Evolutionary conservation across 2,797 vertebrate genomes (phyloP).

Genomic region (Sitta carolinensis): DNA sequence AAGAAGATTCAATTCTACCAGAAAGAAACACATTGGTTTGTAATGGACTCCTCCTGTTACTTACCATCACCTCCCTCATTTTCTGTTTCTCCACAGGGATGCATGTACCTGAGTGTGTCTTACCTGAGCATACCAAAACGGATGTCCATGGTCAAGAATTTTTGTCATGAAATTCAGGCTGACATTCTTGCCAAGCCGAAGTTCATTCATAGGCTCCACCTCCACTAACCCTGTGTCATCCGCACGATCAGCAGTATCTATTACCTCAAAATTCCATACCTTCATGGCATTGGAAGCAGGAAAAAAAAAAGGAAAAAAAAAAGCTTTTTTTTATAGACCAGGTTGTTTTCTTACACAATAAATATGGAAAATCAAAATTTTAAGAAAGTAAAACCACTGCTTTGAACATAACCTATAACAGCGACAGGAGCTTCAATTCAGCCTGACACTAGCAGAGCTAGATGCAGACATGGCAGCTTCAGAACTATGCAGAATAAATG

Average conservation of each 20-base stretch:
- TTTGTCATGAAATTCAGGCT: slow-evolving; percentile 86
- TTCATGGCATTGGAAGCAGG: slow-evolving; percentile 55
- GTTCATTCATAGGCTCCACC: slow-evolving; percentile 89
- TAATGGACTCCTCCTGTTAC: neutral
- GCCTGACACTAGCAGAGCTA: neutral
- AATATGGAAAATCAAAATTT: neutral
- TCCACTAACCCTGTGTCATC: slow-evolving; percentile 81
- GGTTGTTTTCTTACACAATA: neutral
- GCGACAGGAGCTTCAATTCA: neutral
- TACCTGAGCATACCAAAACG: slow-evolving; percentile 95
- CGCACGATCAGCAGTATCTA: slow-evolving; percentile 80
- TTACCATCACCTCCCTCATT: neutral
- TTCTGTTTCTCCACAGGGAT: neutral
- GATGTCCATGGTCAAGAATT: slow-evolving; percentile 76
- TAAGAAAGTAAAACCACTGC: neutral
- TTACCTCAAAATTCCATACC: slow-evolving; percentile 90
- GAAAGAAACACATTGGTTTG: neutral
- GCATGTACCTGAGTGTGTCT: neutral
- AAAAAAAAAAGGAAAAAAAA: neutral
- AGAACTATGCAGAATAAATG: neutral
- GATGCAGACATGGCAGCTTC: neutral
- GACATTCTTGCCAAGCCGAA: slow-evolving; percentile 84
- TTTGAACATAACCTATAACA: neutral
- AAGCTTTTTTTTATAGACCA: neutral
- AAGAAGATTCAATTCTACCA: neutral